phyloP scores from a whole-genome alignment of 37 sponge, comb jelly and placozoan genomes.

The Oopsacas minuta region DNA sequence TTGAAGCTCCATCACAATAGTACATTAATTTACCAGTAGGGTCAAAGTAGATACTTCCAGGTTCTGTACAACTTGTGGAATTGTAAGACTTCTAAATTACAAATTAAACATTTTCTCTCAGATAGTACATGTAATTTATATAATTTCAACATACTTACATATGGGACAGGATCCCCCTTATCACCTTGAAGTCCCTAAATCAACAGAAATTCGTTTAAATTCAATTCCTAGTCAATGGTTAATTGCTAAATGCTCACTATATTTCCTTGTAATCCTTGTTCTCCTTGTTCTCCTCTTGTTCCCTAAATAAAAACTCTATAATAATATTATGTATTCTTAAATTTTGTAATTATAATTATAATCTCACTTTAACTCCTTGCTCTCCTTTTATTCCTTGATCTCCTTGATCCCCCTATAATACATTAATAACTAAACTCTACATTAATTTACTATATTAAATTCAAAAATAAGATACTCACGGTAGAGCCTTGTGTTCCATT shows the following conservation, averaged over 20 bases:
- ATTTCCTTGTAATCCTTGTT: neutral
- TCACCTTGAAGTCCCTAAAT: neutral
- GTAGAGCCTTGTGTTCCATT: neutral
- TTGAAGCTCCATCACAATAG: neutral
- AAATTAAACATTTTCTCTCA: neutral
- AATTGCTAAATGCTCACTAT: neutral
- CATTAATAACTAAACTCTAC: too few species aligned
- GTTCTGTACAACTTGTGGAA: neutral
- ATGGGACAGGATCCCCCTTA: neutral
- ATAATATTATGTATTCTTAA: neutral
- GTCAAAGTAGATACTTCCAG: conserved; percentile 5
- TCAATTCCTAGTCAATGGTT: neutral
- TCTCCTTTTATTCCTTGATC: neutral
- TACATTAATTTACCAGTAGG: neutral
- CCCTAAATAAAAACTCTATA: neutral
- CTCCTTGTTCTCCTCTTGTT: neutral
- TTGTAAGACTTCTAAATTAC: neutral
- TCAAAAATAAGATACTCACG: neutral
- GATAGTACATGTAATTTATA: neutral
- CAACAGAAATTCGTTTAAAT: neutral
- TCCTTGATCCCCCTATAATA: neutral
- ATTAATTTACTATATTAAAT: too few species aligned
- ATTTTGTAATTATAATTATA: neutral
- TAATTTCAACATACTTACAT: neutral
- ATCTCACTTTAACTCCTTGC: neutral